Evolutionary conservation across 2,797 vertebrate species (phyloP).

Genomic region (Phrynocephalus guinanensis): DNA sequence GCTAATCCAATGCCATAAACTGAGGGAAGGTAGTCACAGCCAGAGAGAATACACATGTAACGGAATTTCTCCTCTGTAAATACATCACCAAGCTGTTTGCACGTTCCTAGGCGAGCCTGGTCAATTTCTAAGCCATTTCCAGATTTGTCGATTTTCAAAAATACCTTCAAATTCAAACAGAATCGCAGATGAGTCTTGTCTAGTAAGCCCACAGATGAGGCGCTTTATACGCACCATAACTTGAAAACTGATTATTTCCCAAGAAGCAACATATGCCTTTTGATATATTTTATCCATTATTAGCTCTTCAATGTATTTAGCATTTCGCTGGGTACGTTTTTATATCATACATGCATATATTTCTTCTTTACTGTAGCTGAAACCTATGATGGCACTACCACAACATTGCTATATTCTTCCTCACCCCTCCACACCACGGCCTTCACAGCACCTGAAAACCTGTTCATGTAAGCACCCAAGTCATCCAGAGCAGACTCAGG

Average conservation of each 20-base stretch:
- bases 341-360: not conserved
- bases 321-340: not conserved
- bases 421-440: not conserved
- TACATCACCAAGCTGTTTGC: slow-evolving; percentile 89
- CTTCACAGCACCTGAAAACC: not conserved
- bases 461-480: not conserved
- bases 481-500: not conserved
- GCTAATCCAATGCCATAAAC: slow-evolving; percentile 93
- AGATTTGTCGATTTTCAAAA: slow-evolving; percentile 96
- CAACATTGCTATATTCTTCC: not conserved
- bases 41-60: slow-evolving; percentile 97
- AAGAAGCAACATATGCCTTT: not conserved
- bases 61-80: slow-evolving; percentile 98
- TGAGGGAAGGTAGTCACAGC: slow-evolving; percentile 95
- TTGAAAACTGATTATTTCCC: not conserved
- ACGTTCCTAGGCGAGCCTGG: slow-evolving; percentile 89
- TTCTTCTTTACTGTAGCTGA: not conserved
- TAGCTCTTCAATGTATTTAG: not conserved
- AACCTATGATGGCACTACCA: not conserved
- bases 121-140: slow-evolving; percentile 95
- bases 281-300: not conserved
- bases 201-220: not conserved
- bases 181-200: slow-evolving; percentile 10
- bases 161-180: slow-evolving; percentile 83
- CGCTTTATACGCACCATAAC: not conserved